Evolutionary conservation across 2,888 invertebrate genomes (phyloP), one percentile per base, ranked within the genome.

Genomic region (Zonitis immaculata): DNA sequence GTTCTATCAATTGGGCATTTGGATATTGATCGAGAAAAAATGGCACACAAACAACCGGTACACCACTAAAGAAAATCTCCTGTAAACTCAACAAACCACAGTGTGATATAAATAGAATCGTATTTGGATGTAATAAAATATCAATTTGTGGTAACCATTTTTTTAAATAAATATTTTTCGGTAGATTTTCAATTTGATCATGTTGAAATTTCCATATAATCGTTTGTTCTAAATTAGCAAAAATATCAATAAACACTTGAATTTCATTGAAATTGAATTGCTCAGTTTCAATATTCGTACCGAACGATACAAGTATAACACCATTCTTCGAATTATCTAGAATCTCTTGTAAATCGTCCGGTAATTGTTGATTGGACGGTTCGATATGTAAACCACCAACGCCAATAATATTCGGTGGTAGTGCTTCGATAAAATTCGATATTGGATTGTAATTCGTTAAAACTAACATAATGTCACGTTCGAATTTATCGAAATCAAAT

Each of bases 341-440:
- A 44, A 52, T 48, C 14, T 32, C n/a, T 48, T 52, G 43, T 18
- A 52, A 30, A 30, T 52, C 48, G 5, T 43, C n/a, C 11, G 52
- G 52, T 12, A 52, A 26, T 28, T 27, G 43, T 16, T n/a, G n/a
- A n/a, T n/a, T n/a, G n/a, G 52, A 26, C 35, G 42, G 43, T 44
- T 27, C 39, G 3, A 49, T 46, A 22, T 53, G 53, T n/a, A 53
- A 27, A 12, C 53, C 53, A 14, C 53, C 53, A 28, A 53, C 22
- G 9, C 45, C 39, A 11, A 53, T 32, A 35, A 53, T 30, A 46
- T 53, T 53, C 3, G 53, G 49, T 9, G 53, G 53, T 5, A 53
- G 32, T 3, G 53, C 45, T 46, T 49, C 46, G 4, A 43, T 30
- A 42, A 49, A 53, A 39, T 53, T 49, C 8, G 49, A 39, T n/a